Base-by-base conservation (phyloP, 2,888 invertebrate species). In the Calameuta idolon region DNA sequence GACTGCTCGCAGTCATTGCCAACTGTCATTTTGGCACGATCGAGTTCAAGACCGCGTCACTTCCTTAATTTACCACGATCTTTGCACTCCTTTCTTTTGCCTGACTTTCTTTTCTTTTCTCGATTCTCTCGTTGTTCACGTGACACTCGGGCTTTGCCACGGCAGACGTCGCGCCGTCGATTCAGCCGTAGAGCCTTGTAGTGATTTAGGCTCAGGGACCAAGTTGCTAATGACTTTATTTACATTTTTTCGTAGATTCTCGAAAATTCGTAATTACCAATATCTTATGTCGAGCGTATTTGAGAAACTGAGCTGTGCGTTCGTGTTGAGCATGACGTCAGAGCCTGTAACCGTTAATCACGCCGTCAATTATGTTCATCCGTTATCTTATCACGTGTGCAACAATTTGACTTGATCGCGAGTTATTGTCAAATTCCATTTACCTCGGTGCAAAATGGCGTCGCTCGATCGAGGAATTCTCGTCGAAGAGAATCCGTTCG, bases 21-120 rank as follows among this genome's bases (percentile, higher is more conserved):
- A 77, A 77, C 77, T 74, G 77, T 77, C 77, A 74, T 77, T 74
- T 77, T 74, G 77, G 55, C 73, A 35, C 23, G 73, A 73, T 55
- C 68, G 74, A 77, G 71, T 71, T 71, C 71, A 71, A 71, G 71
- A 71, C 0, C 71, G 33, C 31, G 71, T 31, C 31, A 71, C 4
- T 71, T 71, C 71, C 71, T 15, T 31, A 3, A 12, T 71, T 71
- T 11, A 5, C 11, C 15, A 0, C 23, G 55, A 23, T 55, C 0
- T 9, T 23, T 55, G 55, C 55, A 23, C 55, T 55, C 23, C 23
- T 40, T 40, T 55, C 12, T 15, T 15, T 40, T 40, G 40, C 40
- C 5, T 1, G 40, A 40, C 15, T 40, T 40, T 40, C 23, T 23
- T 23, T 23, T 23, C 15, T 15, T 23, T 2, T 55, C 23, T 23